Conservation (phyloP, 2,888 invertebrate species). For the Apamea anceps region DNA sequence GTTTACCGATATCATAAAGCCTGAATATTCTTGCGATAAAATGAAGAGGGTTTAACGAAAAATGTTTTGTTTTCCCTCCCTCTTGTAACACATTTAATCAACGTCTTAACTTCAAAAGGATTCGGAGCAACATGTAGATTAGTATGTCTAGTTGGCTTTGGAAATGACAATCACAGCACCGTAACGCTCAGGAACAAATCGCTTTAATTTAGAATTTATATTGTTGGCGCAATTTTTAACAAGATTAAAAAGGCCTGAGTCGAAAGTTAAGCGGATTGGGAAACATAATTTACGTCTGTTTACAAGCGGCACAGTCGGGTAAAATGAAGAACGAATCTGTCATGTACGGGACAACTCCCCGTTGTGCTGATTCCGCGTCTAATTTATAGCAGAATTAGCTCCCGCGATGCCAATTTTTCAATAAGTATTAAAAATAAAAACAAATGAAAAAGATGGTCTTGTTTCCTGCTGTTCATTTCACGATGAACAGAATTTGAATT, state of each 20-base stretch:
- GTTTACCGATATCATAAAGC: constrained; percentile 66
- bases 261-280: constrained; percentile 78
- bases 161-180: constrained; percentile 55
- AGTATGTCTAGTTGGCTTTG: constrained; percentile 34
- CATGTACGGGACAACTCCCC: constrained; percentile 45
- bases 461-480: constrained; percentile 15
- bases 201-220: constrained; percentile 68
- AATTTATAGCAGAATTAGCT: constrained; percentile 58
- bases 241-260: constrained; percentile 77
- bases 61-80: constrained; percentile 25
- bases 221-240: constrained; percentile 75
- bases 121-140: constrained; percentile 50
- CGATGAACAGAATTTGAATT: neutral
- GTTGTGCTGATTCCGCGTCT: constrained; percentile 51
- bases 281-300: constrained; percentile 77
- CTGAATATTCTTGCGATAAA: constrained; percentile 44
- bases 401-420: constrained; percentile 39
- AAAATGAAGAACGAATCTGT: constrained; percentile 66
- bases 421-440: constrained; percentile 44
- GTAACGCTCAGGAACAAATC: constrained; percentile 54
- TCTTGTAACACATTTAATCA: constrained; percentile 49
- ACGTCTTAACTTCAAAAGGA: constrained; percentile 35
- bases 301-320: constrained; percentile 65
- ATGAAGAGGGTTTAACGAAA: constrained; percentile 36
- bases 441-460: constrained; percentile 8